Percentiles rank a stretch among this genome's conserved stretches.
phyloP scores from a whole-genome alignment of 2,113 vertebrate species.

The Nothobranchius furzeri region DNA sequence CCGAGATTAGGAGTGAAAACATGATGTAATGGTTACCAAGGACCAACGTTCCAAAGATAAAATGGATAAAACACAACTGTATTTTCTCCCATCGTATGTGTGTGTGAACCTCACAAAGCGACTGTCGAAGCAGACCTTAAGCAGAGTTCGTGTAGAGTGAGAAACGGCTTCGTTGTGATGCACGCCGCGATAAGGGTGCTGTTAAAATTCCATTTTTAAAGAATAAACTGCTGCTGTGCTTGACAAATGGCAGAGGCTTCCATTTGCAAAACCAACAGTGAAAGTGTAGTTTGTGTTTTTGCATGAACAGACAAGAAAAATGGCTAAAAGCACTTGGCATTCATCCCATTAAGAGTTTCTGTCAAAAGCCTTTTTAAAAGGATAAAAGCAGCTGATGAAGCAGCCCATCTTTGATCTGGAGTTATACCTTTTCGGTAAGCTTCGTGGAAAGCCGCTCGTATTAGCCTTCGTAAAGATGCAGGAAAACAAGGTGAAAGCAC shows the following conservation, averaged over 20 bases:
- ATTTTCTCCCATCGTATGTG: no score
- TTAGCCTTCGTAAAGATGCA: conserved; percentile 20
- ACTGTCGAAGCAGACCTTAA: background rate
- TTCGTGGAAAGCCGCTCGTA: conserved; percentile 35
- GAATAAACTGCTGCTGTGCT: background rate
- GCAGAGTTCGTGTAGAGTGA: background rate
- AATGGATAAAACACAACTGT: no score
- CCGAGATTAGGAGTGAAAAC: no score
- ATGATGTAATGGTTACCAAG: no score
- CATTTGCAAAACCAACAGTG: conserved; percentile 32
- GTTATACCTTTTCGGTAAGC: conserved; percentile 17
- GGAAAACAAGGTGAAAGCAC: conserved; percentile 6
- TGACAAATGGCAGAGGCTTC: conserved; percentile 25
- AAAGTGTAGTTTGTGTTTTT: conserved; percentile 27
- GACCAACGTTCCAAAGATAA: no score
- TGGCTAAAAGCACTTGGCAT: background rate
- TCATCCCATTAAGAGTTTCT: conserved; percentile 29
- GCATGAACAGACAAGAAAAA: conserved; percentile 15
- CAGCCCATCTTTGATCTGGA: conserved; percentile 58
- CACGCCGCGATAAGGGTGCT: conserved; percentile 4
- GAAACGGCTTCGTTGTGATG: conserved; percentile 8
- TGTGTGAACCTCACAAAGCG: no score
- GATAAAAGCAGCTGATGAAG: conserved; percentile 61
- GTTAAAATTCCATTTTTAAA: conserved; percentile 11
- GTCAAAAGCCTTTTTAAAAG: conserved; percentile 49